These are phyloP conservation scores for Drosophila melanosoma DNA, from an alignment of 2,888 invertebrate species.

Conservation along the genomic window DNA sequence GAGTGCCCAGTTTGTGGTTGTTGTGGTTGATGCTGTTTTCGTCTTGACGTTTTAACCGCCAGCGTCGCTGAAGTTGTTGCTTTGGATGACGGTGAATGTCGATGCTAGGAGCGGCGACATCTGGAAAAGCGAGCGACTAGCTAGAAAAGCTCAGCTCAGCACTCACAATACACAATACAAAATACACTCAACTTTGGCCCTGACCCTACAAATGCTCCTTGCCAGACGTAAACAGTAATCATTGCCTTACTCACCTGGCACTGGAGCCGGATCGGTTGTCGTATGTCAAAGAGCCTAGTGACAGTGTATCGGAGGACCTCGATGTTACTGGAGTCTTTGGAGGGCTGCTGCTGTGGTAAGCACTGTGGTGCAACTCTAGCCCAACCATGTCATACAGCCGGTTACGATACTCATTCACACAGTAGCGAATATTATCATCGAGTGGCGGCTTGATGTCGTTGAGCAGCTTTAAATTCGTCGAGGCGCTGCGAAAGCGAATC, in stretches of 20 bases:
- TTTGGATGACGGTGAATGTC: constrained; percentile 41
- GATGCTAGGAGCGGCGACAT: constrained; percentile 59
- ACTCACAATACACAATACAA: constrained; percentile 17
- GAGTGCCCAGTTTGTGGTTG: constrained; percentile 4
- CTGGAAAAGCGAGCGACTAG: constrained; percentile 64
- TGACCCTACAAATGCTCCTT: not conserved
- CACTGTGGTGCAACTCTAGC: constrained; percentile 42
- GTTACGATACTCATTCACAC: constrained; percentile 94
- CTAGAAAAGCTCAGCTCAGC: constrained; percentile 39
- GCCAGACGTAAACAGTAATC: not conserved
- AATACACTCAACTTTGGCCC: not conserved
- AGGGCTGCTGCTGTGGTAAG: constrained; percentile 1
- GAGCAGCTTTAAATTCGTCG: constrained; percentile 79
- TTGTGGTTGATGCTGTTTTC: constrained; percentile 5
- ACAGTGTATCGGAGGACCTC: not conserved
- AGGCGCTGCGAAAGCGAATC: constrained; percentile 84
- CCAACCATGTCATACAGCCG: constrained; percentile 94
- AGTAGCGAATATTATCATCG: constrained; percentile 95
- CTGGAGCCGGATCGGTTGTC: constrained; percentile 30
- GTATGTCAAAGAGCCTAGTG: not conserved
- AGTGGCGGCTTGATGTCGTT: constrained; percentile 92
- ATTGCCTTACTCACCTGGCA: constrained; percentile 46
- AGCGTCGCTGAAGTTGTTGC: constrained; percentile 21
- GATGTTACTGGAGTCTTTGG: not conserved
- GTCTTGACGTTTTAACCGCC: constrained; percentile 1